A percentile compares a stretch with the other conserved stretches of the same genome.
phyloP scores from a whole-genome alignment of 2,113 vertebrate species.

The Vidua macroura region DNA sequence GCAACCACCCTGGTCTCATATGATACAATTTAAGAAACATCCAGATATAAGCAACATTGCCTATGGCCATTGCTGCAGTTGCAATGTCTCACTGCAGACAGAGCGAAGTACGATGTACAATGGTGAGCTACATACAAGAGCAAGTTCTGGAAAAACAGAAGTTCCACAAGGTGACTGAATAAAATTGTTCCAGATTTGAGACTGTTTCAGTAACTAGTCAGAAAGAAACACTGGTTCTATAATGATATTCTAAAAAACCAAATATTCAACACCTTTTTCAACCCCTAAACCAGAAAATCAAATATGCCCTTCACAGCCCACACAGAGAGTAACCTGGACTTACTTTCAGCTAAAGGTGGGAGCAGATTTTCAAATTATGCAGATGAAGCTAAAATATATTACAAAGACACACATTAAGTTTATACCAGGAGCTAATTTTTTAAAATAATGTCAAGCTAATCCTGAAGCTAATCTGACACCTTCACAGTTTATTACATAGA shows the following conservation, averaged over 20 bases:
- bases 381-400: background rate
- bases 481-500: background rate
- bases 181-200: background rate
- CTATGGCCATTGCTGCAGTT: background rate
- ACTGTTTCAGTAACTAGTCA: background rate
- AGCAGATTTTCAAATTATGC: background rate
- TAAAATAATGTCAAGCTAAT: background rate
- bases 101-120: background rate
- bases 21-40: background rate
- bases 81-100: background rate
- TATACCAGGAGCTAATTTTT: background rate
- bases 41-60: background rate
- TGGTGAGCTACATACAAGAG: rapidly evolving
- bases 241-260: background rate
- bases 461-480: background rate
- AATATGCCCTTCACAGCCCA: background rate
- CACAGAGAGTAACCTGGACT: background rate
- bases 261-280: background rate
- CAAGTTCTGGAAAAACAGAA: background rate
- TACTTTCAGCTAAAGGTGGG: background rate
- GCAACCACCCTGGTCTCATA: background rate
- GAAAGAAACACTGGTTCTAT: background rate
- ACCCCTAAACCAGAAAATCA: background rate
- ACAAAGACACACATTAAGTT: background rate
- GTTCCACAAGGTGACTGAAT: background rate